Conservation (phyloP, 2,888 invertebrate genomes). For the Tiliacea aurago region DNA sequence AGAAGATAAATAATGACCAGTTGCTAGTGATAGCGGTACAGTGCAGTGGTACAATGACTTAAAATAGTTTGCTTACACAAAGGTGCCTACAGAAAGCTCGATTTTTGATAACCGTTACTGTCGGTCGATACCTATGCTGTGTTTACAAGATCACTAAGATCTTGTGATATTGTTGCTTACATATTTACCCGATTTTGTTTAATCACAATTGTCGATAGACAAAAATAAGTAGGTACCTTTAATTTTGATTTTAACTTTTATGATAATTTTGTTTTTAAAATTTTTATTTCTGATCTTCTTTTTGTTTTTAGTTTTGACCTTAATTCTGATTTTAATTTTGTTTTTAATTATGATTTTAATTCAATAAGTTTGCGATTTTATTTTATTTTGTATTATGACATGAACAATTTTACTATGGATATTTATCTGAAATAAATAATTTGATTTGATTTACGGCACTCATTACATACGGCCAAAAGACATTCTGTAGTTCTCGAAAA, state of each 20-base stretch:
- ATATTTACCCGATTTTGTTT: not conserved
- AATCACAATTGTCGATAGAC: not conserved
- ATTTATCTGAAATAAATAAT: too few species aligned
- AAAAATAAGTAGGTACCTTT: not conserved
- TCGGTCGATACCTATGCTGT: not conserved
- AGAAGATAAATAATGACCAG: constrained; percentile 14
- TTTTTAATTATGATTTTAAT: too few species aligned
- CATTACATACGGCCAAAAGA: not conserved
- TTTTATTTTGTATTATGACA: too few species aligned
- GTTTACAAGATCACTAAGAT: too few species aligned
- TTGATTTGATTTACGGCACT: too few species aligned
- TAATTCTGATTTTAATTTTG: too few species aligned
- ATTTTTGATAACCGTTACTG: not conserved
- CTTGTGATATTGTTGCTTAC: not conserved
- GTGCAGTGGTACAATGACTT: not conserved
- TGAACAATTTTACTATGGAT: too few species aligned
- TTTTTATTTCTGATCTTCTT: too few species aligned
- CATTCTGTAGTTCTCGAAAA: constrained; percentile 28
- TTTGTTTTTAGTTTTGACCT: too few species aligned
- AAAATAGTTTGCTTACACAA: not conserved
- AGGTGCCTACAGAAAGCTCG: not conserved
- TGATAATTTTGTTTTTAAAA: too few species aligned
- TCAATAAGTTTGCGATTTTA: too few species aligned
- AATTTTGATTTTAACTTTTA: too few species aligned
- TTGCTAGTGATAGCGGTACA: constrained; percentile 37